Evolutionary conservation across 1,140 invertebrate genomes (phyloP).

Genomic region (Phortica variegata): DNA sequence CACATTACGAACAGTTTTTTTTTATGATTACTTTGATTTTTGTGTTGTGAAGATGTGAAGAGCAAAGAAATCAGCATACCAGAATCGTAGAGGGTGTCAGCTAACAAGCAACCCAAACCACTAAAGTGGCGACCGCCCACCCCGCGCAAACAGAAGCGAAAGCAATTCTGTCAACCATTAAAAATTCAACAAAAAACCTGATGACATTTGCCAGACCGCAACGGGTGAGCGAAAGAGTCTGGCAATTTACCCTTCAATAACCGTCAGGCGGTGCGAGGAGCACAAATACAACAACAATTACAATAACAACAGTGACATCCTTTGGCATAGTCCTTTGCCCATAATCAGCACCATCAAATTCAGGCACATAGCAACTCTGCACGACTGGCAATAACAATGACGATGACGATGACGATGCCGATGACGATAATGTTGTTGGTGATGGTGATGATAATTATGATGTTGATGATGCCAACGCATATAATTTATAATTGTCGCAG

Average conservation of each 20-base stretch:
- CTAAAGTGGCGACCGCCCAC: background rate
- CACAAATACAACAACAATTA: too few relatives aligned
- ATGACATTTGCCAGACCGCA: conserved; percentile 38
- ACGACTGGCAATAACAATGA: conserved; percentile 24
- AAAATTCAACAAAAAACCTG: background rate
- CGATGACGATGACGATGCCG: too few relatives aligned
- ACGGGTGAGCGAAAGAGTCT: conserved; percentile 6
- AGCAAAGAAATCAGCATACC: too few relatives aligned
- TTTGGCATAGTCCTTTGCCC: too few relatives aligned
- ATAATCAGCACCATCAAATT: too few relatives aligned
- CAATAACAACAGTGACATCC: too few relatives aligned
- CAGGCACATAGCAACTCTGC: conserved; percentile 2
- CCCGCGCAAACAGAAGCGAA: background rate
- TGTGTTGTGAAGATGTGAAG: background rate
- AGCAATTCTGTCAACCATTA: too few relatives aligned
- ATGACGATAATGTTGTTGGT: too few relatives aligned
- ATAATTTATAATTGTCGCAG: conserved; percentile 54
- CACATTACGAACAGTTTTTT: conserved; percentile 3
- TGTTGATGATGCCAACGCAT: background rate
- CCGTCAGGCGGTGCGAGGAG: too few relatives aligned
- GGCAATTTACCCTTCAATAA: conserved; percentile 32
- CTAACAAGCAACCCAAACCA: background rate
- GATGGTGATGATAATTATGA: too few relatives aligned
- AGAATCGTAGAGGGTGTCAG: too few relatives aligned
- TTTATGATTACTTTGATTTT: conserved; percentile 17